Conservation (phyloP, 2,888 invertebrate species). For the Agrotis ipsilon region DNA sequence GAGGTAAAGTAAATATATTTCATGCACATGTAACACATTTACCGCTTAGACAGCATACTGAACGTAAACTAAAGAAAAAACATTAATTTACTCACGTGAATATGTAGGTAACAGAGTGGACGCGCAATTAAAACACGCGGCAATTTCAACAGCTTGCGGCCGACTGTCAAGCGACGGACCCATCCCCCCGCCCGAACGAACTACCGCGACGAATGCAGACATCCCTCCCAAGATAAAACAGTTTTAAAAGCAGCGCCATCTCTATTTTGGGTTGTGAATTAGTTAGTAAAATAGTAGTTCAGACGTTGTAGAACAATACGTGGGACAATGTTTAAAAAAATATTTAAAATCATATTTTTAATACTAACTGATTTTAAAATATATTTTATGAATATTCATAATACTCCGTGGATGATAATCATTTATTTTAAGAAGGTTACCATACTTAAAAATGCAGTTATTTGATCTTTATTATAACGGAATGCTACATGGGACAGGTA, state of each 20-base stretch:
- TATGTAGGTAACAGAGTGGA: background rate
- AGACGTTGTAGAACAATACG: background rate
- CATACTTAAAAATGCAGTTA: too few relatives aligned
- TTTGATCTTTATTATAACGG: background rate
- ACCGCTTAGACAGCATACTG: too few relatives aligned
- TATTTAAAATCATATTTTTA: background rate
- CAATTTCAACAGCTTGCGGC: background rate
- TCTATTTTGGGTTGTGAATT: background rate
- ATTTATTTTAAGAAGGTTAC: too few relatives aligned
- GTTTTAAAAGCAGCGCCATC: background rate
- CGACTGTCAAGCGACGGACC: background rate
- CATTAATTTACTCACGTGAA: too few relatives aligned
- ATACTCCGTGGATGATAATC: too few relatives aligned
- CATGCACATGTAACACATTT: too few relatives aligned
- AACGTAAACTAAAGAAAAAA: too few relatives aligned
- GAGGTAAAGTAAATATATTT: too few relatives aligned
- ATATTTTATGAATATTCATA: background rate
- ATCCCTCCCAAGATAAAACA: slow-evolving; percentile 1
- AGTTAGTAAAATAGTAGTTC: background rate
- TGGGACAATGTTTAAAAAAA: background rate
- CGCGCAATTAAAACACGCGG: background rate
- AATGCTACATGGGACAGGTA: background rate
- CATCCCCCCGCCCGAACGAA: slow-evolving; percentile 2
- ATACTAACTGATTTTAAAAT: background rate
- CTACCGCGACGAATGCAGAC: background rate